Conservation (phyloP, 2,113 vertebrate genomes). For the Cheirogaleus medius region DNA sequence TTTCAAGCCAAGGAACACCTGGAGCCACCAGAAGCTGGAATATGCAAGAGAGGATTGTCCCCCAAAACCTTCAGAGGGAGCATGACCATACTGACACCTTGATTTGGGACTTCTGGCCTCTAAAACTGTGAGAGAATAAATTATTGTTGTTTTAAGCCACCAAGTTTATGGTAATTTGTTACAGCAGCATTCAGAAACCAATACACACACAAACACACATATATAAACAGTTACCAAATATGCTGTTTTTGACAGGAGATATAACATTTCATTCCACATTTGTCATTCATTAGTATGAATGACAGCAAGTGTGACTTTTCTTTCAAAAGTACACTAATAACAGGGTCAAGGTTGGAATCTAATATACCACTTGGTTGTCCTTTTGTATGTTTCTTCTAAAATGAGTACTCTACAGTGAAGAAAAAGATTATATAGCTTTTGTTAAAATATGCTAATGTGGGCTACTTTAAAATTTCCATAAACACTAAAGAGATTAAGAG, state of each 20-base stretch:
- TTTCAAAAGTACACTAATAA: slow-evolving; percentile 10
- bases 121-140: background rate
- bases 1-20: background rate
- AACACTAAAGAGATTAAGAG: background rate
- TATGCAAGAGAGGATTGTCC: background rate
- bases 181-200: background rate
- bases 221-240: background rate
- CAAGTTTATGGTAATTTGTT: background rate
- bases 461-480: background rate
- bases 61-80: background rate
- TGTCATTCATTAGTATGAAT: background rate
- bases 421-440: background rate
- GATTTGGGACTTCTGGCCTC: background rate
- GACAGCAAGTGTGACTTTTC: background rate
- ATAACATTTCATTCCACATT: background rate
- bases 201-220: background rate
- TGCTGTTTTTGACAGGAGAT: background rate
- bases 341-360: background rate
- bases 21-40: background rate
- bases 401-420: background rate
- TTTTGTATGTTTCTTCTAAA: background rate
- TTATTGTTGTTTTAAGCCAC: background rate
- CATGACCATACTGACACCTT: background rate
- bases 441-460: background rate
- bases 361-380: background rate